Percentiles rank a stretch among this genome's conserved stretches.
Conservation (phyloP, 2,888 invertebrate genomes). For the Iphiclides podalirius region DNA sequence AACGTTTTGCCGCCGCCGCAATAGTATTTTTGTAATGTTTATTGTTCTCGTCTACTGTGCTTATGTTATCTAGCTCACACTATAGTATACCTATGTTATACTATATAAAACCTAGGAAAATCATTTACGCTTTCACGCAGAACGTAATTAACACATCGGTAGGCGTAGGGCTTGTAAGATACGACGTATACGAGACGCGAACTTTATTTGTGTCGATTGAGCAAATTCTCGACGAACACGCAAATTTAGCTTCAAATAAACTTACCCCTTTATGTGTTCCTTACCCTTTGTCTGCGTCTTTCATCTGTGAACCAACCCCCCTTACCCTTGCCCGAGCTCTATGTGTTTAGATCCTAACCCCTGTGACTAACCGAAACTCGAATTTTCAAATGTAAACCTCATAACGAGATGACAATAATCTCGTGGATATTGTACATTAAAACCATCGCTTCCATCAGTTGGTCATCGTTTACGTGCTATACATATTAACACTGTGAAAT, state of each 20-base stretch:
- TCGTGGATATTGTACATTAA: conserved; percentile 75
- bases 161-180: conserved; percentile 70
- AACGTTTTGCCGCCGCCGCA: conserved; percentile 69
- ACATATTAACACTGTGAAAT: conserved; percentile 50
- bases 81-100: conserved; percentile 71
- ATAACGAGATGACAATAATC: conserved; percentile 62
- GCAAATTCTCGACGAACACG: conserved; percentile 78
- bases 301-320: conserved; percentile 84
- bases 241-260: conserved; percentile 79
- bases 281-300: conserved; percentile 90
- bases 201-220: conserved; percentile 69
- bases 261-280: conserved; percentile 82
- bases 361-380: conserved; percentile 75
- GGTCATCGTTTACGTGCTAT: conserved; percentile 52
- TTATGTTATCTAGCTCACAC: conserved; percentile 74
- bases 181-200: conserved; percentile 63
- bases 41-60: conserved; percentile 80
- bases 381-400: conserved; percentile 72
- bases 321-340: conserved; percentile 76
- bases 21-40: conserved; percentile 72
- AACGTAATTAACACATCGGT: conserved; percentile 72
- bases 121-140: conserved; percentile 81
- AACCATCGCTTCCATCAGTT: conserved; percentile 72
- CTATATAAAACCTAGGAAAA: conserved; percentile 74
- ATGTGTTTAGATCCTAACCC: conserved; percentile 79